Percentiles rank a stretch among this genome's conserved stretches.
These are phyloP conservation scores for Eclectus roratus DNA, from an alignment of 2,113 vertebrate species.

Conservation along the genomic window DNA sequence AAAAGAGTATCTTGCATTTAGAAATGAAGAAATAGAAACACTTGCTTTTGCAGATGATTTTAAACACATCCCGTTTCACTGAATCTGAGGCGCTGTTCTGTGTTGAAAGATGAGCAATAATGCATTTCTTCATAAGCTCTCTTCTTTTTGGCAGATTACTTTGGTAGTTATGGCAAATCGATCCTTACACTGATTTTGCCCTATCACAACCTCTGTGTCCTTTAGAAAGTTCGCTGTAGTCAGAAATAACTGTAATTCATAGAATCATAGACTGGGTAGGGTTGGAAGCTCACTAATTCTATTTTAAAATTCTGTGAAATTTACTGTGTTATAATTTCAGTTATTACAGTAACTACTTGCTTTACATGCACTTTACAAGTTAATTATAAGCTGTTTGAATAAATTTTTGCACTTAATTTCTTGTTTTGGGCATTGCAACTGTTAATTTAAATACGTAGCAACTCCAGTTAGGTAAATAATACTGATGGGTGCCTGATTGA, in stretches of 20 bases:
- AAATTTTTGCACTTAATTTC: not conserved
- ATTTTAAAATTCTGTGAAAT: not conserved
- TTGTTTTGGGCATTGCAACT: not conserved
- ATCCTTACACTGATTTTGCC: not conserved
- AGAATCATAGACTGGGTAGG: not conserved
- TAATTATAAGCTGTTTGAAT: not conserved
- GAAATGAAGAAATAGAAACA: not conserved
- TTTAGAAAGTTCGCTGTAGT: not conserved
- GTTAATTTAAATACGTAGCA: not conserved
- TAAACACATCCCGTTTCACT: not conserved
- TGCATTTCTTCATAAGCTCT: not conserved
- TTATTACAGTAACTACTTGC: not conserved
- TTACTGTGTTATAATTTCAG: not conserved
- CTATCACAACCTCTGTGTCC: not conserved
- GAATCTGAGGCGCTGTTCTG: not conserved
- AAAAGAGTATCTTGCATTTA: not conserved
- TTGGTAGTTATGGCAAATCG: not conserved
- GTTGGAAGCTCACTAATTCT: not conserved
- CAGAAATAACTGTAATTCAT: not conserved
- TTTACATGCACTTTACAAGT: not conserved
- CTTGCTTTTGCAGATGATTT: not conserved
- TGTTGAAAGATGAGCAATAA: not conserved
- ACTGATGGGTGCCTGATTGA: not conserved
- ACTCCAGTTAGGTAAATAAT: not conserved
- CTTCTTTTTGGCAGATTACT: not conserved